Evolutionary conservation across 2,113 vertebrate genomes (phyloP).

Genomic region (Cromileptes altivelis): DNA sequence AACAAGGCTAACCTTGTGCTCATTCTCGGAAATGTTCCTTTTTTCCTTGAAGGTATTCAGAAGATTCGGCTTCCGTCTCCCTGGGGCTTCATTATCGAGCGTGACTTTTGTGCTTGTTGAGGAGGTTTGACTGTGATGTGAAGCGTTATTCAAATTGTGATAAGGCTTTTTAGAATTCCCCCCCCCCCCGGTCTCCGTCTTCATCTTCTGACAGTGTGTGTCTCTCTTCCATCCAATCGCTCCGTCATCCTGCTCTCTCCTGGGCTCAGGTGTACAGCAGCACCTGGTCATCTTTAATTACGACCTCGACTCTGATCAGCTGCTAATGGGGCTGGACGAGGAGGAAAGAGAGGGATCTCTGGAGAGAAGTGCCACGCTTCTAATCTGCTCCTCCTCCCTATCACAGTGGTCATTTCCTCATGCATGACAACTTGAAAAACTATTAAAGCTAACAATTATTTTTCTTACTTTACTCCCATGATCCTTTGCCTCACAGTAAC

Average conservation of each 20-base stretch:
- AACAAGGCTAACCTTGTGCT: constrained; percentile 59
- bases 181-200: constrained; percentile 28
- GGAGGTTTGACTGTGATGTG: constrained; percentile 46
- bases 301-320: constrained; percentile 52
- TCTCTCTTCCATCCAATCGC: constrained; percentile 15
- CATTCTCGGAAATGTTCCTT: constrained; percentile 40
- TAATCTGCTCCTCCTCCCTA: not conserved
- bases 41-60: constrained; percentile 44
- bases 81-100: constrained; percentile 60
- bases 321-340: constrained; percentile 36
- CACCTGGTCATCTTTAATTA: constrained; percentile 58
- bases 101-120: constrained; percentile 50
- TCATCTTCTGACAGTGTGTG: constrained; percentile 41
- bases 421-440: too few species aligned
- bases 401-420: too few species aligned
- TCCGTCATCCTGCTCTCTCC: constrained; percentile 28
- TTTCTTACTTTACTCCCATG: too few species aligned
- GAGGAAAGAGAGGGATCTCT: constrained; percentile 17
- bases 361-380: constrained; percentile 4
- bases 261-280: constrained; percentile 36
- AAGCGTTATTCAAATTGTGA: constrained; percentile 58
- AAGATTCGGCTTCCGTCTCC: constrained; percentile 36
- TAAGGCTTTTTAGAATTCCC: constrained; percentile 39
- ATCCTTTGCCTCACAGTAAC: too few species aligned
- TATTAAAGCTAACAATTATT: too few species aligned